phyloP scores from a whole-genome alignment of 2,888 invertebrate genomes.

The Tuta absoluta region DNA sequence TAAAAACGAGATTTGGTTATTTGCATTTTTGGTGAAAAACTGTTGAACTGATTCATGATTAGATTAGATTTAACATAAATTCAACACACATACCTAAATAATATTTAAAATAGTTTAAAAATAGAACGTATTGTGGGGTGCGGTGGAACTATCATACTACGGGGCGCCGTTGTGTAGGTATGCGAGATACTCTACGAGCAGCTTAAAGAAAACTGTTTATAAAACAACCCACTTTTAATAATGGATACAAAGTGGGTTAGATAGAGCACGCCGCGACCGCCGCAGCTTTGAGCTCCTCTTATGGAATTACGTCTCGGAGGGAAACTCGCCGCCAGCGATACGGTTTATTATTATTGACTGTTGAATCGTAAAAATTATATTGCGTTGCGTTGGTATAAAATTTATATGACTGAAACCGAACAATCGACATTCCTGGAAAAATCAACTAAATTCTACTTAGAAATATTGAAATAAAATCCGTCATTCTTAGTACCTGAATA shows the following conservation, averaged over 20 bases:
- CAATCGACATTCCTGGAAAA: background rate
- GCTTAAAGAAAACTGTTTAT: conserved; percentile 22
- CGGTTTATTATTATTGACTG: conserved; percentile 7
- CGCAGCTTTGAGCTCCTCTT: background rate
- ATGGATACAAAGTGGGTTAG: conserved; percentile 19
- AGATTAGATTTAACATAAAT: too few relatives aligned
- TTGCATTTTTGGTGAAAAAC: too few relatives aligned
- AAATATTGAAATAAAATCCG: too few relatives aligned
- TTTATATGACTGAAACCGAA: background rate
- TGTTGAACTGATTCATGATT: too few relatives aligned
- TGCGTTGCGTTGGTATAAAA: background rate
- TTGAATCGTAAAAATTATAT: conserved; percentile 5
- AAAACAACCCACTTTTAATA: conserved; percentile 24
- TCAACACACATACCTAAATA: too few relatives aligned
- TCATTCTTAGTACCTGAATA: too few relatives aligned
- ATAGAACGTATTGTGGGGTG: too few relatives aligned
- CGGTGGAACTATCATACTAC: too few relatives aligned
- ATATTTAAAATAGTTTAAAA: too few relatives aligned
- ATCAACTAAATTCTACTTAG: background rate
- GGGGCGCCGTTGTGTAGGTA: too few relatives aligned
- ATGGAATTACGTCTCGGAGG: background rate
- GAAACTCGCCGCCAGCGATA: background rate
- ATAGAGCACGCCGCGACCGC: conserved; percentile 11
- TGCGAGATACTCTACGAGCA: conserved; percentile 2
- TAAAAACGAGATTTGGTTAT: too few relatives aligned